These are phyloP conservation scores for Toxotes chatareus DNA, from an alignment of 2,113 vertebrate genomes.

Conservation along the genomic window DNA sequence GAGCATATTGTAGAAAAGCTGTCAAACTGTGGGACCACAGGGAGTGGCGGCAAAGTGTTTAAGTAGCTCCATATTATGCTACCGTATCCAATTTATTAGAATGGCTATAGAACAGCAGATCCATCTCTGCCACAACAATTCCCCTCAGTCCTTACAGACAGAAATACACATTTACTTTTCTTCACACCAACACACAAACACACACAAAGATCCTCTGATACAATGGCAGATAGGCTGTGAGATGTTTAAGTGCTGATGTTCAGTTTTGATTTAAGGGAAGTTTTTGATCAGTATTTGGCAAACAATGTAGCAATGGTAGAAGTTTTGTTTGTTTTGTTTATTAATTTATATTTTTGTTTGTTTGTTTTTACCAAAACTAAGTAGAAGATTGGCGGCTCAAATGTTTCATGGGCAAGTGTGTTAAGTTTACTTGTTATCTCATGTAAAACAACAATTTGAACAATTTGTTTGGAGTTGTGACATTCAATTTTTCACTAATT, in stretches of 20 bases:
- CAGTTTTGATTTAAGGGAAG: conserved; percentile 20
- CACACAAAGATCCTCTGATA: neutral
- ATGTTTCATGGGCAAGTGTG: neutral
- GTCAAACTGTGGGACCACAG: conserved; percentile 58
- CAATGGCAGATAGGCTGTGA: conserved; percentile 5
- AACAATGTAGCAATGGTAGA: neutral
- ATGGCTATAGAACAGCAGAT: conserved; percentile 62
- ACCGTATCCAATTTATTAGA: conserved; percentile 68
- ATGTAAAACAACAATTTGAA: neutral
- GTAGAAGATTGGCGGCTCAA: neutral
- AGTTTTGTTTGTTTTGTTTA: neutral
- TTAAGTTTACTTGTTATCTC: neutral
- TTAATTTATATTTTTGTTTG: no score
- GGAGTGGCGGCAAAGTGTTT: conserved; percentile 61
- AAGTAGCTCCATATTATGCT: conserved; percentile 65
- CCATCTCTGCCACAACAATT: conserved; percentile 67
- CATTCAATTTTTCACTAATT: neutral
- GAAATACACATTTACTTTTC: conserved; percentile 28
- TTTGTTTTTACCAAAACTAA: neutral
- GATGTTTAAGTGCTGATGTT: conserved; percentile 28
- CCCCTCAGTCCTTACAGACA: conserved; percentile 52
- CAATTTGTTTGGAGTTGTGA: neutral
- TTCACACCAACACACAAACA: conserved; percentile 6
- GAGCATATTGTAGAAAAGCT: conserved; percentile 67
- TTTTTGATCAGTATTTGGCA: conserved; percentile 6